A percentile compares a stretch with the other conserved stretches of the same genome.
phyloP scores from a whole-genome alignment of 2,888 invertebrate species.

The Nemotelus pantherinus region DNA sequence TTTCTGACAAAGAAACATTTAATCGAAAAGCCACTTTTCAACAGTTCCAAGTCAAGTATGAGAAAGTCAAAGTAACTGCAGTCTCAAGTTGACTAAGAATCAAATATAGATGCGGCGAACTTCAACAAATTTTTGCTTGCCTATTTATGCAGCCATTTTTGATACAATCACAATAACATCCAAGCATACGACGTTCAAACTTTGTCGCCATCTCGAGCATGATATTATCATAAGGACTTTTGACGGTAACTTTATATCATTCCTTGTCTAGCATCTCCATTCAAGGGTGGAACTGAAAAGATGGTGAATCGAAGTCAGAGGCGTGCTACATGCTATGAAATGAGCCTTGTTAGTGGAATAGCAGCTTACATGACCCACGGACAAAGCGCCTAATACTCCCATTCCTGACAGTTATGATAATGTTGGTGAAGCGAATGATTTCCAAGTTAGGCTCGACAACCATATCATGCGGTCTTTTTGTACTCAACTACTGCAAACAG shows the following conservation, averaged over 20 bases:
- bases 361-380: too few species aligned
- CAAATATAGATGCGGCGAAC: too few species aligned
- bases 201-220: not conserved
- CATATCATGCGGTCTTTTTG: not conserved
- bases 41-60: too few species aligned
- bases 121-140: not conserved
- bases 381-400: too few species aligned
- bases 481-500: not conserved
- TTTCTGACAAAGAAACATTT: too few species aligned
- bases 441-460: not conserved
- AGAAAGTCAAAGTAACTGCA: too few species aligned
- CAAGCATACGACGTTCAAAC: not conserved
- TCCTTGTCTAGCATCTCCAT: not conserved
- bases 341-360: too few species aligned
- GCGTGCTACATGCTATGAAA: too few species aligned
- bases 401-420: conserved; percentile 15
- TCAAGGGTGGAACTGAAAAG: too few species aligned
- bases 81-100: too few species aligned
- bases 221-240: conserved; percentile 24
- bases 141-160: conserved; percentile 2
- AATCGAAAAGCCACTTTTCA: too few species aligned
- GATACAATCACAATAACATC: not conserved
- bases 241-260: not conserved
- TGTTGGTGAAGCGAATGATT: not conserved
- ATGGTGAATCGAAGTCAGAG: too few species aligned